phyloP scores from a whole-genome alignment of 2,113 vertebrate genomes.

The Marmota flaviventris region DNA sequence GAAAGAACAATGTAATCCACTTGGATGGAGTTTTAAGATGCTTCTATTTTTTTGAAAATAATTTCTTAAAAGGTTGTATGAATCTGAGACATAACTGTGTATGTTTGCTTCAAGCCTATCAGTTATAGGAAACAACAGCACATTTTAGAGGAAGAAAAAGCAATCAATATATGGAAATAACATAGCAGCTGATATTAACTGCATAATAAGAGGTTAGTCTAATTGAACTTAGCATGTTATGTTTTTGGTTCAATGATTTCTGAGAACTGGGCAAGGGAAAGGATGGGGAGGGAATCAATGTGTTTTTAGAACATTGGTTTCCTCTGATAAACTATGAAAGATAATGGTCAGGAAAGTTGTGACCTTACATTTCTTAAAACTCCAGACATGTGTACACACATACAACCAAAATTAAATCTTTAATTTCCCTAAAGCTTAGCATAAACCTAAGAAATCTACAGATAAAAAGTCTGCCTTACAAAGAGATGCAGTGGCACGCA shows the following conservation, averaged over 20 bases:
- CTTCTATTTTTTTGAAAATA: constrained; percentile 10
- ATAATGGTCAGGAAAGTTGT: constrained; percentile 18
- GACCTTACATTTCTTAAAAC: constrained; percentile 37
- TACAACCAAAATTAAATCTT: background rate
- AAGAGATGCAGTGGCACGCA: no score
- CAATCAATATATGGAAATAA: constrained; percentile 8
- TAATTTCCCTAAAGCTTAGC: constrained; percentile 26
- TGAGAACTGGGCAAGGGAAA: background rate
- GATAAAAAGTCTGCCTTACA: constrained; percentile 43
- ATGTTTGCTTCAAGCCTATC: constrained; percentile 49
- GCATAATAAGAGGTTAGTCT: constrained; percentile 26
- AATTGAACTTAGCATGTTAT: constrained; percentile 24
- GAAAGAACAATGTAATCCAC: background rate
- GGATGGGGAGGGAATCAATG: background rate
- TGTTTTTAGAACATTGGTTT: background rate
- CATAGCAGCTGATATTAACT: constrained; percentile 24
- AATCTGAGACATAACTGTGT: constrained; percentile 7
- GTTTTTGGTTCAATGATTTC: constrained; percentile 46
- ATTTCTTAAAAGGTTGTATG: constrained; percentile 33
- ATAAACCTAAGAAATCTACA: constrained; percentile 50
- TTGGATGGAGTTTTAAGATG: background rate
- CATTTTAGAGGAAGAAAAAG: constrained; percentile 43
- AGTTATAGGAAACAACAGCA: constrained; percentile 31
- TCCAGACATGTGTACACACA: background rate
- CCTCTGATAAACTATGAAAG: constrained; percentile 31